Conservation (phyloP, 1,140 invertebrate species). For the Asbolus verrucosus region DNA sequence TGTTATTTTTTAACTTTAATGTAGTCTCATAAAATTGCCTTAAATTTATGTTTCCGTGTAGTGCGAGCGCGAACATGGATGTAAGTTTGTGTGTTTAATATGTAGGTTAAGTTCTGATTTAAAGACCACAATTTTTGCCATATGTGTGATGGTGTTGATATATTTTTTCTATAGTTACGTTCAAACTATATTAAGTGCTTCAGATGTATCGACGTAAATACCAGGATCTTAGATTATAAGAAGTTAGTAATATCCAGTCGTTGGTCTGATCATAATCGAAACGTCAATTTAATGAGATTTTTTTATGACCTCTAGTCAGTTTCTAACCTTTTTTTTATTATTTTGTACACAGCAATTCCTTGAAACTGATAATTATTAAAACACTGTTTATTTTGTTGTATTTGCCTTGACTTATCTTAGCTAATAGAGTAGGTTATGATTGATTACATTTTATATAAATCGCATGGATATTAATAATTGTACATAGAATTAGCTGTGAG, state of each 20-base stretch:
- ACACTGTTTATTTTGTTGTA: constrained; percentile 32
- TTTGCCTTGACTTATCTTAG: constrained; percentile 19
- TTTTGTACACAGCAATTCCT: not conserved
- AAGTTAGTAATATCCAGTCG: constrained; percentile 26
- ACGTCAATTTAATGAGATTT: constrained; percentile 43
- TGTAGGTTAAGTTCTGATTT: constrained; percentile 32
- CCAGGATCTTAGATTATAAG: constrained; percentile 11
- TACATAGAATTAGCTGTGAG: constrained; percentile 38
- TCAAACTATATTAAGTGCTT: constrained; percentile 38
- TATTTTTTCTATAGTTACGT: constrained; percentile 40
- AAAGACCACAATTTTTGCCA: constrained; percentile 40
- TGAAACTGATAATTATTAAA: constrained; percentile 7
- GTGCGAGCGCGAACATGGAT: constrained; percentile 28
- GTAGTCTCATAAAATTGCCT: constrained; percentile 24
- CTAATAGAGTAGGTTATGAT: constrained; percentile 5
- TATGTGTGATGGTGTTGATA: constrained; percentile 44
- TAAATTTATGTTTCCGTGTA: constrained; percentile 36
- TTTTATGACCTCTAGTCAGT: constrained; percentile 38
- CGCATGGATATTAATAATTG: constrained; percentile 30
- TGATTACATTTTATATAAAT: not conserved
- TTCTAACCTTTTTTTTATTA: constrained; percentile 21
- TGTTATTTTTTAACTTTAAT: constrained; percentile 24
- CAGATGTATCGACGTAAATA: constrained; percentile 35
- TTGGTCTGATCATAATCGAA: constrained; percentile 12
- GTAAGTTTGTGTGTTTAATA: constrained; percentile 36